phyloP scores from a whole-genome alignment of 1,140 invertebrate genomes.

The Anastrepha ludens region DNA sequence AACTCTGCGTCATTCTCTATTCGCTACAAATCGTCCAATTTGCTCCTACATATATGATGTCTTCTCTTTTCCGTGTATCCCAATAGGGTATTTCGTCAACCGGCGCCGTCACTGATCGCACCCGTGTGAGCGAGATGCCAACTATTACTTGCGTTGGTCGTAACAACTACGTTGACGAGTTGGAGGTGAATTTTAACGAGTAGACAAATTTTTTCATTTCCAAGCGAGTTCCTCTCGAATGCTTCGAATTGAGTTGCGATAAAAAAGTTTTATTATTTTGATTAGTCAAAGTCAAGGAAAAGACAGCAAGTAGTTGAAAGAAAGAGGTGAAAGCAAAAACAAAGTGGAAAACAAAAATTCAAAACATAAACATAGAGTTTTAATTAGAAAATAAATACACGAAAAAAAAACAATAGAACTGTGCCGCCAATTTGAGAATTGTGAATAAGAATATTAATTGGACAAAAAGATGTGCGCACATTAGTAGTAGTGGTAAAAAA shows the following conservation, averaged over 20 bases:
- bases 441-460: constrained; percentile 31
- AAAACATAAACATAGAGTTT: constrained; percentile 45
- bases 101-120: not conserved
- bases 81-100: not conserved
- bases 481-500: not conserved
- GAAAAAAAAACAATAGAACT: constrained; percentile 27
- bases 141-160: not conserved
- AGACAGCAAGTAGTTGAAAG: constrained; percentile 28
- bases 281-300: constrained; percentile 54
- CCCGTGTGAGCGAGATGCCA: not conserved
- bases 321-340: constrained; percentile 39
- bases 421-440: constrained; percentile 25
- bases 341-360: constrained; percentile 28
- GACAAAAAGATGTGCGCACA: constrained; percentile 20
- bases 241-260: constrained; percentile 46
- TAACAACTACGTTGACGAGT: constrained; percentile 30
- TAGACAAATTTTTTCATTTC: constrained; percentile 52
- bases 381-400: not conserved
- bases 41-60: not conserved
- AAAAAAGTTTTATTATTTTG: constrained; percentile 55
- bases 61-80: not conserved
- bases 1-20: not conserved
- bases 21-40: not conserved
- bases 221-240: not conserved
- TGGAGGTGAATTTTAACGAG: constrained; percentile 11